phyloP scores from a whole-genome alignment of 2,888 invertebrate genomes.

The Mimas tiliae region DNA sequence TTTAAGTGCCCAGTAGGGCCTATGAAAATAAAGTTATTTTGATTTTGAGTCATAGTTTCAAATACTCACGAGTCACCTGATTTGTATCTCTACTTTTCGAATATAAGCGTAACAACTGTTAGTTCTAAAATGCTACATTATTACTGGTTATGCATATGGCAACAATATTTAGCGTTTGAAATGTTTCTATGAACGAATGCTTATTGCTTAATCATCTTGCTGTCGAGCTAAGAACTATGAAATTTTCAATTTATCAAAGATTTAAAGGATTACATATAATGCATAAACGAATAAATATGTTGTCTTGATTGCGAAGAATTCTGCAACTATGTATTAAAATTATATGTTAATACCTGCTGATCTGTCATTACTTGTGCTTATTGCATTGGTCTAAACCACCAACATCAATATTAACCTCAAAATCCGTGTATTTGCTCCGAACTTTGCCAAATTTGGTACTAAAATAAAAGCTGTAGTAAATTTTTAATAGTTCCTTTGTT shows the following conservation, averaged over 20 bases:
- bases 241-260: not conserved
- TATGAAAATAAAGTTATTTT: too few relatives aligned
- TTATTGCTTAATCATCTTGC: not conserved
- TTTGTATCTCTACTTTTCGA: too few relatives aligned
- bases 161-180: not conserved
- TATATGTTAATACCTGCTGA: constrained; percentile 11
- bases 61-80: too few relatives aligned
- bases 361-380: constrained; percentile 12
- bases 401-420: constrained; percentile 2
- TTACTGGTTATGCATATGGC: not conserved
- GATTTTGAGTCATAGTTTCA: too few relatives aligned
- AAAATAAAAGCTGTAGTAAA: constrained; percentile 1
- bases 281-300: not conserved
- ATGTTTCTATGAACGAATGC: not conserved
- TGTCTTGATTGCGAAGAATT: constrained; percentile 4
- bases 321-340: not conserved
- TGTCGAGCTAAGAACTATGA: not conserved
- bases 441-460: not conserved
- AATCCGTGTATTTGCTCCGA: not conserved
- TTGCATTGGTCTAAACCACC: not conserved
- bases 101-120: too few relatives aligned
- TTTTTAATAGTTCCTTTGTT: not conserved
- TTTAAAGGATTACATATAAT: not conserved
- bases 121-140: too few relatives aligned
- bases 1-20: too few relatives aligned